phyloP scores from a whole-genome alignment of 2,888 invertebrate species.

The Conistra vaccinii region DNA sequence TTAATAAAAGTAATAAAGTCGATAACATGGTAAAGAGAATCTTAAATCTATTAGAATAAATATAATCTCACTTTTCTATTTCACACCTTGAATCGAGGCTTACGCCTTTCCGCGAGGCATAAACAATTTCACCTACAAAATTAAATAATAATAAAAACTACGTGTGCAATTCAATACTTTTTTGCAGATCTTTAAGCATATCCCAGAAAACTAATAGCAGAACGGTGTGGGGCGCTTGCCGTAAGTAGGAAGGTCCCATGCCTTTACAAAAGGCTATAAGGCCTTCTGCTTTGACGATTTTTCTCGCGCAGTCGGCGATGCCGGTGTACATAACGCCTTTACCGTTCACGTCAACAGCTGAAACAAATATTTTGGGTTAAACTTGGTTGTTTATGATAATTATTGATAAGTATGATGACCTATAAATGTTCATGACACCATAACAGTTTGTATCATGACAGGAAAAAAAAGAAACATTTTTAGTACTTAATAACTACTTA shows the following conservation, averaged over 20 bases:
- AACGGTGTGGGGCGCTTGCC: slow-evolving; percentile 97
- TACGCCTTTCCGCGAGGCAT: slow-evolving; percentile 16
- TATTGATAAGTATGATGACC: too few species aligned
- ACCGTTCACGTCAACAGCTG: slow-evolving; percentile 92
- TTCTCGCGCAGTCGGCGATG: slow-evolving; percentile 94
- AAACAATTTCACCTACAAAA: slow-evolving; percentile 10
- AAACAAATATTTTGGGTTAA: slow-evolving; percentile 51
- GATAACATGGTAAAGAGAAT: slow-evolving; percentile 16
- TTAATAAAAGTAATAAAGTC: slow-evolving; percentile 8
- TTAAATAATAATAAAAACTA: slow-evolving; percentile 39
- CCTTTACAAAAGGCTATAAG: slow-evolving; percentile 97
- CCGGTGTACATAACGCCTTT: slow-evolving; percentile 93
- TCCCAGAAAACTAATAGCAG: slow-evolving; percentile 97
- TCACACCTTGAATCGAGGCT: slow-evolving; percentile 22
- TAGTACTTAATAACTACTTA: too few species aligned
- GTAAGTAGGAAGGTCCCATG: slow-evolving; percentile 96
- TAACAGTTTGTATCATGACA: too few species aligned
- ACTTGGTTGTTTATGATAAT: too few species aligned
- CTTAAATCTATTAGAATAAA: slow-evolving; percentile 14
- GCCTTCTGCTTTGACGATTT: slow-evolving; percentile 95
- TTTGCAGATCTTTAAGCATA: slow-evolving; percentile 90
- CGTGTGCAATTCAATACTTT: slow-evolving; percentile 68
- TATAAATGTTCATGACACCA: too few species aligned
- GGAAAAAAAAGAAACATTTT: too few species aligned
- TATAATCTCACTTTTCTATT: slow-evolving; percentile 31